Conservation (phyloP, 1,140 invertebrate species). For the Drosophila obscura region DNA sequence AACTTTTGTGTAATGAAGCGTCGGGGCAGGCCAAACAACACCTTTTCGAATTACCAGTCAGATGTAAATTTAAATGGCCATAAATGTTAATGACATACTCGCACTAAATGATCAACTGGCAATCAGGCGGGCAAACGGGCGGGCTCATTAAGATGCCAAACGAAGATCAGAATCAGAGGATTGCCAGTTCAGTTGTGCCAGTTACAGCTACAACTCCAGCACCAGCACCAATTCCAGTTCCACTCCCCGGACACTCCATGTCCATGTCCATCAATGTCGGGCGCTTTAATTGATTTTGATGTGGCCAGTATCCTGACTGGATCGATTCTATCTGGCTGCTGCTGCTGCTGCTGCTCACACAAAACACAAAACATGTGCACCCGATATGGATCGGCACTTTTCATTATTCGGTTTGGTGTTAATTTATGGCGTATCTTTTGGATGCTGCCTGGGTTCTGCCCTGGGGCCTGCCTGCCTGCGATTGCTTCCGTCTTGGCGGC, state of each 20-base stretch:
- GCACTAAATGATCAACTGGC: constrained; percentile 31
- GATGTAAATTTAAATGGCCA: constrained; percentile 37
- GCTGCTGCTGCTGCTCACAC: neutral
- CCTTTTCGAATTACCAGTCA: constrained; percentile 54
- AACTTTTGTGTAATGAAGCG: constrained; percentile 38
- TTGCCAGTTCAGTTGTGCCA: constrained; percentile 5
- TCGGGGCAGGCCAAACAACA: constrained; percentile 8
- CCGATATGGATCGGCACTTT: constrained; percentile 73
- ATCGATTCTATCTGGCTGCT: constrained; percentile 2
- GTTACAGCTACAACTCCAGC: constrained; percentile 20
- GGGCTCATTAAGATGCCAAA: constrained; percentile 50
- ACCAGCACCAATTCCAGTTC: constrained; percentile 7
- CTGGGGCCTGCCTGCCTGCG: constrained; percentile 4
- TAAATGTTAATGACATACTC: constrained; percentile 38
- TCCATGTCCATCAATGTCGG: constrained; percentile 40
- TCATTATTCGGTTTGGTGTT: constrained; percentile 80
- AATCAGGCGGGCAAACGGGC: constrained; percentile 31
- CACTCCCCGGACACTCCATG: neutral
- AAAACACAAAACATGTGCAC: constrained; percentile 56
- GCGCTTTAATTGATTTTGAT: constrained; percentile 71
- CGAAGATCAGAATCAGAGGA: constrained; percentile 17
- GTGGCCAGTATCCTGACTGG: constrained; percentile 60
- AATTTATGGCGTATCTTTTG: constrained; percentile 75
- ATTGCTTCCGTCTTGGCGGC: constrained; percentile 70
- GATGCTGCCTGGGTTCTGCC: constrained; percentile 3